Evolutionary conservation across 2,113 vertebrate species (phyloP).

Genomic region (Chlorodrepanis virens): DNA sequence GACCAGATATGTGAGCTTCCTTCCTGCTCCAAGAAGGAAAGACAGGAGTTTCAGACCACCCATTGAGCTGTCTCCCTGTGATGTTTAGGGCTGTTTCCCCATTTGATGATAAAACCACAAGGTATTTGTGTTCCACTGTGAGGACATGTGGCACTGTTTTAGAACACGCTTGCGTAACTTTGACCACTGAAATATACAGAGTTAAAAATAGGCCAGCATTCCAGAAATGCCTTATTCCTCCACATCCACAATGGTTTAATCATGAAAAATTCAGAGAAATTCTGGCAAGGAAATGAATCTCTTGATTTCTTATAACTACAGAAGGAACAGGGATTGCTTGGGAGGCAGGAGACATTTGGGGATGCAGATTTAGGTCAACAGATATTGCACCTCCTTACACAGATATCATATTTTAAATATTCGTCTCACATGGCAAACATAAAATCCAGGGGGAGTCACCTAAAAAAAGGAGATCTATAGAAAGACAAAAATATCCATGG

Average conservation of each 20-base stretch:
- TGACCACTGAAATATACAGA: constrained; percentile 17
- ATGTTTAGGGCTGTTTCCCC: constrained; percentile 54
- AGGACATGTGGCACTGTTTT: constrained; percentile 47
- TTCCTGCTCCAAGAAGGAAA: constrained; percentile 35
- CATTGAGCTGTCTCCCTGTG: constrained; percentile 61
- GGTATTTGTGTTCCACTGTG: constrained; percentile 28
- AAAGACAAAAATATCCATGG: neutral
- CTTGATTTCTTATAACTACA: neutral
- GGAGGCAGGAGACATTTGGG: neutral
- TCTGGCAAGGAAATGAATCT: neutral
- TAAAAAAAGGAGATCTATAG: neutral
- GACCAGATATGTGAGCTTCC: constrained; percentile 39
- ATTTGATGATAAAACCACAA: constrained; percentile 72
- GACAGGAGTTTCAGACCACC: constrained; percentile 68
- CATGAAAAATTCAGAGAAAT: neutral
- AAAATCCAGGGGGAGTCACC: neutral
- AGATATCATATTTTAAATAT: neutral
- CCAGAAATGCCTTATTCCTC: neutral
- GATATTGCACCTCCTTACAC: neutral
- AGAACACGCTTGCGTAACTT: neutral
- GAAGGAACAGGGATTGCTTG: neutral
- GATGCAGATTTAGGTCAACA: neutral
- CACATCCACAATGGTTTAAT: neutral
- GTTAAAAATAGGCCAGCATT: constrained; percentile 13
- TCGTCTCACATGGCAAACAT: neutral